Conservation (phyloP, 2,888 invertebrate genomes). For the Megalurothrips usitatus region DNA sequence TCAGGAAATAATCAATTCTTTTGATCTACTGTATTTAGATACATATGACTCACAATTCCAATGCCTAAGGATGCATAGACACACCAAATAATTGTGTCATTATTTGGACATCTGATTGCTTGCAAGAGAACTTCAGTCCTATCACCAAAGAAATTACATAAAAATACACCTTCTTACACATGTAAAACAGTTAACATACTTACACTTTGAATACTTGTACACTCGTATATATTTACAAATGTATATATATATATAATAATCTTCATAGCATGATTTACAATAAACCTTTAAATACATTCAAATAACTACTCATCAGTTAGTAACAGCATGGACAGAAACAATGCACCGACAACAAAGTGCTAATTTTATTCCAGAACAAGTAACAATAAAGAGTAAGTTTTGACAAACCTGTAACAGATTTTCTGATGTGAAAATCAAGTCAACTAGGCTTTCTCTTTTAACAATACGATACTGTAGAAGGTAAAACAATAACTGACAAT, state of each 20-base stretch:
- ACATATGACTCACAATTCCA: not conserved
- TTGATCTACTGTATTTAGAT: not conserved
- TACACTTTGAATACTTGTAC: slow-evolving; percentile 12
- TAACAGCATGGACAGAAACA: slow-evolving; percentile 23
- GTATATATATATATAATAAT: not conserved
- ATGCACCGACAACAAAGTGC: not conserved
- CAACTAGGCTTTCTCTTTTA: not conserved
- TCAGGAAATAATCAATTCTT: not conserved
- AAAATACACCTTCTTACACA: slow-evolving; percentile 1
- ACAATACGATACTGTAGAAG: not conserved
- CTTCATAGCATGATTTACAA: slow-evolving; percentile 10
- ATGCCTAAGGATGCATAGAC: not conserved
- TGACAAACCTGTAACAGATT: not conserved
- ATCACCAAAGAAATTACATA: not conserved
- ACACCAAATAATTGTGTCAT: not conserved
- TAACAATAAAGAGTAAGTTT: not conserved
- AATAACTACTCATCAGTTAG: not conserved
- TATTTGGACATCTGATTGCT: not conserved
- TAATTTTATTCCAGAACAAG: not conserved
- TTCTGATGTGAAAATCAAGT: slow-evolving; percentile 3
- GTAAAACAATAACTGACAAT: not conserved
- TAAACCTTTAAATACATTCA: slow-evolving; percentile 5
- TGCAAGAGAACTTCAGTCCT: not conserved
- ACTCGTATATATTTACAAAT: not conserved
- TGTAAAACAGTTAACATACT: not conserved